phyloP scores from a whole-genome alignment of 2,797 vertebrate genomes.

The Rhynchonycteris naso region DNA sequence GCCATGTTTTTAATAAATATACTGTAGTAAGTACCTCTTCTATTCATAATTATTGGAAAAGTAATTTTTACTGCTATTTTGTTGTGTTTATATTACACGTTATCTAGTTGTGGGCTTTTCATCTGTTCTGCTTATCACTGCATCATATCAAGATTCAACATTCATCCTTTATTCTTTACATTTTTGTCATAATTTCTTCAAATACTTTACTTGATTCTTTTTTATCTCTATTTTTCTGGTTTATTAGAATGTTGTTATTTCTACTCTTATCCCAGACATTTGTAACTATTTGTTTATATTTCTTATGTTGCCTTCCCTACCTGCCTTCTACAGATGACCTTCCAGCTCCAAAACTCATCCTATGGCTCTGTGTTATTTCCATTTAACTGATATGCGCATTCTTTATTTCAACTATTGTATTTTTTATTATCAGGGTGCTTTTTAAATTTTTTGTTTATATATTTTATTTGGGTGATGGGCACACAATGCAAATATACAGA shows the following conservation, averaged over 20 bases:
- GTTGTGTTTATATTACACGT: background rate
- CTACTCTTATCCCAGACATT: background rate
- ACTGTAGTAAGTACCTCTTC: background rate
- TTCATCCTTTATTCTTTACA: background rate
- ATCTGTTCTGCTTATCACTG: background rate
- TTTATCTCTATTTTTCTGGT: background rate
- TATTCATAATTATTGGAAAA: conserved; percentile 12
- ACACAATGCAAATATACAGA: background rate
- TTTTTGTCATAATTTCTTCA: background rate
- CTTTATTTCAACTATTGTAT: background rate
- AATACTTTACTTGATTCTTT: background rate
- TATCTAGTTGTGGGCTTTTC: background rate
- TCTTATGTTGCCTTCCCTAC: background rate
- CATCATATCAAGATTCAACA: background rate
- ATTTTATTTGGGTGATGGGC: background rate
- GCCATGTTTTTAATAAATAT: background rate
- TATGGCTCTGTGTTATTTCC: background rate
- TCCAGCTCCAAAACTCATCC: background rate
- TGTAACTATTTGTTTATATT: background rate
- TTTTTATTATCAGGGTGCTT: background rate
- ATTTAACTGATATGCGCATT: background rate
- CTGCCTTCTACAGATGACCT: background rate
- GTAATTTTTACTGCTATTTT: background rate
- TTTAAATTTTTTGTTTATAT: background rate
- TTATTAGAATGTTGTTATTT: background rate